These are phyloP conservation scores for Drosophila gunungcola DNA, from an alignment of 1,140 invertebrate species.

Conservation along the genomic window DNA sequence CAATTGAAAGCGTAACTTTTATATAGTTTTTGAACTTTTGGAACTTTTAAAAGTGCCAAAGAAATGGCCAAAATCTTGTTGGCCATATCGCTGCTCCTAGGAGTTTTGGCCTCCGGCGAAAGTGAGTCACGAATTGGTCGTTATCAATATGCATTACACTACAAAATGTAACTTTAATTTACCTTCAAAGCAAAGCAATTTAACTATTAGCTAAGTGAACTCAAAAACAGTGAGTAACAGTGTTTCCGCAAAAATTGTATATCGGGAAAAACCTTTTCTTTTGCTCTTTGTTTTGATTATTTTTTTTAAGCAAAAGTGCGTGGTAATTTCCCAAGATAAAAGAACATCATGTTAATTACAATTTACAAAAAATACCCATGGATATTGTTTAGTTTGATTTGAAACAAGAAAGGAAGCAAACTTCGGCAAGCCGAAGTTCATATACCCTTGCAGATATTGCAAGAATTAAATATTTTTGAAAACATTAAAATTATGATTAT, in stretches of 20 bases:
- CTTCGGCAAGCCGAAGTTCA: no score
- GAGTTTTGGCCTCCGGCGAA: slow-evolving; percentile 14
- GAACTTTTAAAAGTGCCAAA: not conserved
- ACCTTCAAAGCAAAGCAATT: not conserved
- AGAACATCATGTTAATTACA: not conserved
- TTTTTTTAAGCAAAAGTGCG: not conserved
- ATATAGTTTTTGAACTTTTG: not conserved
- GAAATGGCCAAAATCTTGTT: slow-evolving; percentile 12
- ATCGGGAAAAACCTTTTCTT: slow-evolving; percentile 5
- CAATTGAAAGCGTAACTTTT: not conserved
- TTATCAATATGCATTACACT: slow-evolving; percentile 6
- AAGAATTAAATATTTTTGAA: no score
- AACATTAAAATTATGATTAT: no score
- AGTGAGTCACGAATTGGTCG: slow-evolving; percentile 31
- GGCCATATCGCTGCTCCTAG: slow-evolving; percentile 7
- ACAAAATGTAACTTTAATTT: not conserved
- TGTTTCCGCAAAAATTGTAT: no score
- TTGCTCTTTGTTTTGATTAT: not conserved
- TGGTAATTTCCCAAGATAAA: slow-evolving; percentile 8
- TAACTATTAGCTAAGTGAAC: not conserved
- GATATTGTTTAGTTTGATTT: no score
- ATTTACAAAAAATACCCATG: not conserved
- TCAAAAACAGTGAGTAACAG: not conserved
- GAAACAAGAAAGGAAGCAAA: no score
- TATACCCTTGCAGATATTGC: no score